These are phyloP conservation scores for Ammodytes marinus DNA, from an alignment of 2,113 vertebrate species.

Conservation along the genomic window DNA sequence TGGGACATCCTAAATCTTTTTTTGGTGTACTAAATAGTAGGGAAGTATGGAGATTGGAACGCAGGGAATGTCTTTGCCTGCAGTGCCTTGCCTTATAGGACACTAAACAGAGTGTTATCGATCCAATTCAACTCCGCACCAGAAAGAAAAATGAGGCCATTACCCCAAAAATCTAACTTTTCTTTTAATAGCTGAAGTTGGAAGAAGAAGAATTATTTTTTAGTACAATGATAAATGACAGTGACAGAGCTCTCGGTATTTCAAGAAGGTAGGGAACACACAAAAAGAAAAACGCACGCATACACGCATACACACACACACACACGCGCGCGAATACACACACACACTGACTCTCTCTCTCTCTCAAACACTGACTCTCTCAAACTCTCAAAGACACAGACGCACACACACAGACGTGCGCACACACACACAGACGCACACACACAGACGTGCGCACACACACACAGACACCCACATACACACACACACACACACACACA, in stretches of 20 bases:
- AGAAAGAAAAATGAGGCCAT: background rate
- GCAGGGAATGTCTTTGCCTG: too few species aligned
- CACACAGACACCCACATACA: background rate
- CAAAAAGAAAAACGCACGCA: slow-evolving; percentile 15
- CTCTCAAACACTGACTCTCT: too few species aligned
- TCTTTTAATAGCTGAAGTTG: background rate
- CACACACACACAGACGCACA: too few species aligned
- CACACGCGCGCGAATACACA: too few species aligned
- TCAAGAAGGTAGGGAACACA: slow-evolving; percentile 35
- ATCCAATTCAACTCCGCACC: background rate
- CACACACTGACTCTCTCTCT: too few species aligned
- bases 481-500: slow-evolving; percentile 17
- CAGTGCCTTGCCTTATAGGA: too few species aligned
- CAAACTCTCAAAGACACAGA: too few species aligned
- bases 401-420: too few species aligned
- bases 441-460: too few species aligned
- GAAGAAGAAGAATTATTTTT: background rate
- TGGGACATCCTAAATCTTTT: too few species aligned
- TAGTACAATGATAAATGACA: slow-evolving; percentile 14
- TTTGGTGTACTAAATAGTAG: too few species aligned
- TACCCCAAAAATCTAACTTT: background rate
- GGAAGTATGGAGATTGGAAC: too few species aligned
- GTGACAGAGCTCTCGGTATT: slow-evolving; percentile 20
- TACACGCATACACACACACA: background rate
- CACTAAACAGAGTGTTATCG: background rate